Base-by-base conservation (phyloP, 2,888 invertebrate genomes). In the Caenorhabditis sp. region DNA sequence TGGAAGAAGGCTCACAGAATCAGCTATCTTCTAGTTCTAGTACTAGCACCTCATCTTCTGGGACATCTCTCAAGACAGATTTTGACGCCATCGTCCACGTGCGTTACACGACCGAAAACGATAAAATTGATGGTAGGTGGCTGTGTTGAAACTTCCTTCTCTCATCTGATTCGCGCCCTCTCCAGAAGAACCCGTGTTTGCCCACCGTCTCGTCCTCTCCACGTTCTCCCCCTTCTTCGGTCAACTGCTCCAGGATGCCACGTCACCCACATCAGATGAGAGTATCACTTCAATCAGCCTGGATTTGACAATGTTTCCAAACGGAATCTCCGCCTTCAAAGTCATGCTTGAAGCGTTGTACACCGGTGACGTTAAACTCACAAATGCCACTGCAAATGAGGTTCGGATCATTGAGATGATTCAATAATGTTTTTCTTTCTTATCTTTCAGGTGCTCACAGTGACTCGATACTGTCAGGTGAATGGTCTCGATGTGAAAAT, bases 121-220 rank as follows among this genome's bases (percentile, higher is more conserved):
- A 70, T 18, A 64, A 70, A 18, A 35, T 58, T 20, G 76, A 74
- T 60, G 76, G 80, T 80, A 53, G n/a, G n/a, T n/a, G n/a, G n/a
- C n/a, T n/a, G n/a, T 15, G 9, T 51, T n/a, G 28, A 24, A 47
- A 47, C 22, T 18, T 47, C 18, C 18, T 20, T 18, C n/a, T 47
- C n/a, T 9, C 40, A 9, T 15, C 40, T 40, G 15, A 40, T 15
- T 15, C 13, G 20, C 4, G 18, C 9, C 9, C 47, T 9, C n/a
- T 86, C 35, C 83, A 88, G 88, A 86, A 74, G 85, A 86, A 18
- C 40, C 87, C 15, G 69, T 87, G 6, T 85, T 68, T 62, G 84
- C 83, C 13, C 88, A 88, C 72, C 84, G 87, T 28, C 61, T 85
- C n/a, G 84, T 87, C 13, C 84, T 88, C 51, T 79, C 80, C 22